Conservation (phyloP, 2,113 vertebrate species). For the Meriones unguiculatus region DNA sequence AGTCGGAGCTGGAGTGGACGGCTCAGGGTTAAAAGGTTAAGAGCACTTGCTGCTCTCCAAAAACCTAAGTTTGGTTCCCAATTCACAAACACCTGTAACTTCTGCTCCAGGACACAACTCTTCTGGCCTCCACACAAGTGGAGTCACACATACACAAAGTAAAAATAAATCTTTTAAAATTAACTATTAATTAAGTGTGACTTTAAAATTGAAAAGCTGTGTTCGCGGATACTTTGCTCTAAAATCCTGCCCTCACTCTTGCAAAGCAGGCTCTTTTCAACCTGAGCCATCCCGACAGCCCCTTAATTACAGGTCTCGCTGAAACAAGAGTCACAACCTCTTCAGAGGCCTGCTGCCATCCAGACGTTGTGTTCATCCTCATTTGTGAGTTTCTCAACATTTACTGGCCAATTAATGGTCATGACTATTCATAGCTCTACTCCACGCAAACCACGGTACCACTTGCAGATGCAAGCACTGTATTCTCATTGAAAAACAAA, state of each 20-base stretch:
- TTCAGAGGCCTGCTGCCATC: neutral
- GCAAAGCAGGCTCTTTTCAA: neutral
- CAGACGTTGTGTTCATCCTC: neutral
- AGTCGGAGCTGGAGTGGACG: neutral
- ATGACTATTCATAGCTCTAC: neutral
- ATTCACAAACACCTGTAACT: neutral
- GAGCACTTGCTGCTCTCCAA: neutral
- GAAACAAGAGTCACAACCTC: neutral
- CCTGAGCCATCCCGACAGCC: neutral
- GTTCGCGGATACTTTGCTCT: no score
- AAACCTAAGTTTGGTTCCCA: neutral
- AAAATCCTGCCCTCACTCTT: neutral
- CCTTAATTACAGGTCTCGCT: no score
- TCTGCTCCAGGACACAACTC: neutral
- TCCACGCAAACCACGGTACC: neutral
- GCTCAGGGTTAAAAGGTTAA: neutral
- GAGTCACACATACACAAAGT: neutral
- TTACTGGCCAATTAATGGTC: neutral
- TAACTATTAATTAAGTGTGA: neutral
- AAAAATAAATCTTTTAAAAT: neutral
- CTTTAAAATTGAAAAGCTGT: neutral
- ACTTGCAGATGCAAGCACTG: no score
- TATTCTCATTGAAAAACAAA: neutral
- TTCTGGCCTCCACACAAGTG: neutral
- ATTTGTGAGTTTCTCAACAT: neutral